Evolutionary conservation across 35 echinoderm and acorn worm genomes (phyloP), one percentile per base, ranked within the genome.

Genomic region (Apostichopus californicus): DNA sequence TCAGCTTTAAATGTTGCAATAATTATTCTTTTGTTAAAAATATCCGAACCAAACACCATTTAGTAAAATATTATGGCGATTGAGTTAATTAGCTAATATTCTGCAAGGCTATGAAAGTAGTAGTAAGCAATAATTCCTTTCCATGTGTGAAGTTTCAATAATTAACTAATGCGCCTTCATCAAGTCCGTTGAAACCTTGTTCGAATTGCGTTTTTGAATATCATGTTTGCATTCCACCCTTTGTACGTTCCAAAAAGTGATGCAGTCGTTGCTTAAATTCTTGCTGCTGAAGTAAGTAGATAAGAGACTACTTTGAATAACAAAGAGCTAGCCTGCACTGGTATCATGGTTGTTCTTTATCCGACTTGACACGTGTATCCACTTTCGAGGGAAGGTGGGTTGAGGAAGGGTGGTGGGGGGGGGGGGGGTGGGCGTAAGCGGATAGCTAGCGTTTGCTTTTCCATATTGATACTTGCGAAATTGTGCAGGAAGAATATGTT

Each of bases 1-100:
- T 75, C 71, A 75, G 71, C 71, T 75, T 75, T 75, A 18, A 75
- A 18, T 75, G 71, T 75, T 75, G 71, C 71, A 75, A 75, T 75
- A 75, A 75, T 75, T 75, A 75, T 20, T 75, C 15, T 75, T 75
- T 75, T 75, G 20, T 14, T 7, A 75, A 75, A 75, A 75, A 75
- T 14, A 22, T 18, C 71, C 71, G 71, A 75, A n/a, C 71, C 71
- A 75, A 75, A 75, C 71, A 75, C 4, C 14, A 75, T 18, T 18
- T 22, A 18, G 71, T 22, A 75, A 75, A 75, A 13, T 6, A 22
- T 14, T 75, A 68, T 75, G 71, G 71, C 71, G 71, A 75, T 75
- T 75, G 6, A 75, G 71, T 75, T 75, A 20, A 20, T 20, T 3
- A 20, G 71, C 21, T 7, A 75, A 22, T n/a, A 22, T 75, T 75